These are phyloP conservation scores for Zaprionus ghesquierei DNA, from an alignment of 1,140 invertebrate species.

Conservation along the genomic window DNA sequence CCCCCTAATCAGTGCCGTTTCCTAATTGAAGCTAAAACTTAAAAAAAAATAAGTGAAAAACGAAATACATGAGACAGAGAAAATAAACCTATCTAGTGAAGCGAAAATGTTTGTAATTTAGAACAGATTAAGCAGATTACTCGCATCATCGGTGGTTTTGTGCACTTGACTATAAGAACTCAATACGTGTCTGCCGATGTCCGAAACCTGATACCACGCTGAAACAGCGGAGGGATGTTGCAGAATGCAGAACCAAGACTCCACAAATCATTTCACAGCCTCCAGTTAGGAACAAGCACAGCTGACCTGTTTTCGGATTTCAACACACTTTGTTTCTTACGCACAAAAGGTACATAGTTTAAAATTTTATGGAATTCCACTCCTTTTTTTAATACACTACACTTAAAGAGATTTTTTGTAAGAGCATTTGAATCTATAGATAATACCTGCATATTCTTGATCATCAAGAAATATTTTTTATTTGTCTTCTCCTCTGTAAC, in stretches of 20 bases:
- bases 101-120: conserved; percentile 4
- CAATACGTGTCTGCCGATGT: conserved; percentile 49
- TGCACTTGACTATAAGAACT: conserved; percentile 16
- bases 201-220: conserved; percentile 53
- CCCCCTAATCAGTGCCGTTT: not conserved
- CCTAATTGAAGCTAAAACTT: not conserved
- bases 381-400: too few relatives aligned
- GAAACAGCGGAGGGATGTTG: conserved; percentile 39
- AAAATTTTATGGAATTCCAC: not conserved
- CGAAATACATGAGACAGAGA: not conserved
- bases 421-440: too few relatives aligned
- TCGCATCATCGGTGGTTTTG: conserved; percentile 29
- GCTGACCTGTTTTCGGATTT: conserved; percentile 37
- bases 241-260: conserved; percentile 8
- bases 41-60: not conserved
- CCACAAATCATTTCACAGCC: conserved; percentile 1
- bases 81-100: not conserved
- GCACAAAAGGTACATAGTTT: conserved; percentile 27
- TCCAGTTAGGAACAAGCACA: conserved; percentile 13
- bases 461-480: too few relatives aligned
- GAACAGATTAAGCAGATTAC: not conserved
- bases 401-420: not conserved
- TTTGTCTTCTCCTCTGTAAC: too few relatives aligned
- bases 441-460: too few relatives aligned
- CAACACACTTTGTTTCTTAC: conserved; percentile 24